Evolutionary conservation across 2,797 vertebrate species (phyloP).

Genomic region (Pipistrellus pipistrellus): DNA sequence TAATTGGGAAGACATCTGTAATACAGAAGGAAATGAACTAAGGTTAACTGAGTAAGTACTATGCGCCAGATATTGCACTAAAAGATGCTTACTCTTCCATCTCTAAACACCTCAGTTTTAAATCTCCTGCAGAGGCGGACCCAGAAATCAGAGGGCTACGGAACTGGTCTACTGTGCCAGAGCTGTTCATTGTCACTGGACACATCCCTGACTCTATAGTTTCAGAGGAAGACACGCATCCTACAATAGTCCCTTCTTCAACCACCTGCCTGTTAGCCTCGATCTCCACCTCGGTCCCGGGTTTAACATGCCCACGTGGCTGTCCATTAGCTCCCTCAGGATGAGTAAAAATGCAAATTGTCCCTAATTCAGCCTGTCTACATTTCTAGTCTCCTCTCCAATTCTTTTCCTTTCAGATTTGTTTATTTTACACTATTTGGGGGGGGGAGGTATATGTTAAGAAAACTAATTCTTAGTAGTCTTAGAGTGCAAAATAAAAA

Average conservation of each 20-base stretch:
- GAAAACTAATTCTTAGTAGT: slow-evolving; percentile 38
- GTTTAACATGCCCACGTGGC: background rate
- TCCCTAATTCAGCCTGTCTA: too few species aligned
- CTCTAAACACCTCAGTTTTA: background rate
- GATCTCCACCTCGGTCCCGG: background rate
- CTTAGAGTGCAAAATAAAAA: background rate
- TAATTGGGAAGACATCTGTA: background rate
- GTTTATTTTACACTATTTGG: background rate
- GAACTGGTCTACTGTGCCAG: background rate
- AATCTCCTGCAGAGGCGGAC: background rate
- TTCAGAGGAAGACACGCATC: background rate
- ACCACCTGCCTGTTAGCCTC: background rate
- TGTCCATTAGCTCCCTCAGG: background rate
- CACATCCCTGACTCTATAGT: background rate
- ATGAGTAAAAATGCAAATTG: background rate
- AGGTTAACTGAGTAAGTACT: background rate
- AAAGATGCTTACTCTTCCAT: background rate
- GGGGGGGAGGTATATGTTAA: background rate
- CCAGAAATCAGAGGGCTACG: background rate
- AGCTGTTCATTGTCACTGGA: background rate
- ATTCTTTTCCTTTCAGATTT: background rate
- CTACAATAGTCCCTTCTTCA: background rate
- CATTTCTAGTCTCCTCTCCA: background rate
- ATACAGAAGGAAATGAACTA: background rate
- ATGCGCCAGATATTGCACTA: background rate